Conservation (phyloP, 2,888 invertebrate genomes). For the Drosophila conformis region DNA sequence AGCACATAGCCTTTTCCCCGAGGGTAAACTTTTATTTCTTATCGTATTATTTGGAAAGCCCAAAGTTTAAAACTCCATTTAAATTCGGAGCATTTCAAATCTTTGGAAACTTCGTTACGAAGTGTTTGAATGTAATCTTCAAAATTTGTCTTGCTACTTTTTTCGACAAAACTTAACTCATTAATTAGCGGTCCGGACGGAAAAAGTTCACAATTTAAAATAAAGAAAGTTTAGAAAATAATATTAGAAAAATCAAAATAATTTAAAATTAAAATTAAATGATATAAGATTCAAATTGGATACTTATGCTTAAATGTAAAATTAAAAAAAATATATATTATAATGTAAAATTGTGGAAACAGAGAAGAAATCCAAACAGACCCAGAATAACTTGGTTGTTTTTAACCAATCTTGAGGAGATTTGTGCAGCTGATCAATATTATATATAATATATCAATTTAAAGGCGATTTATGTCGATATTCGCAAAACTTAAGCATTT, state of each 20-base stretch:
- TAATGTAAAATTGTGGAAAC: neutral
- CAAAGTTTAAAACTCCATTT: neutral
- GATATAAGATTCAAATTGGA: too few species aligned
- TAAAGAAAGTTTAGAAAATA: too few species aligned
- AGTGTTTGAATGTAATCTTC: neutral
- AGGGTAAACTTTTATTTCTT: neutral
- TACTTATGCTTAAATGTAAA: too few species aligned
- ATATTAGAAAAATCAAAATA: neutral
- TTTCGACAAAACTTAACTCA: neutral
- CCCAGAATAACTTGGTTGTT: neutral
- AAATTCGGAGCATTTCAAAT: neutral
- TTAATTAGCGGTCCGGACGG: neutral
- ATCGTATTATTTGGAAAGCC: neutral
- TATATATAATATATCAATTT: neutral
- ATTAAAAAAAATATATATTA: neutral
- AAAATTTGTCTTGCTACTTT: neutral
- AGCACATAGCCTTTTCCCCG: neutral
- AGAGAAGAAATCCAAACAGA: neutral
- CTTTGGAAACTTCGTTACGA: neutral
- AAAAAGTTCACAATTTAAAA: neutral
- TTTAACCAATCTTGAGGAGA: neutral
- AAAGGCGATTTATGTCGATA: neutral
- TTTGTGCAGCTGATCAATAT: neutral
- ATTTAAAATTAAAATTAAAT: neutral
- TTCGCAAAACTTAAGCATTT: too few species aligned